Evolutionary conservation across 2,888 invertebrate species (phyloP).

Genomic region (Aphodius sticticus): DNA sequence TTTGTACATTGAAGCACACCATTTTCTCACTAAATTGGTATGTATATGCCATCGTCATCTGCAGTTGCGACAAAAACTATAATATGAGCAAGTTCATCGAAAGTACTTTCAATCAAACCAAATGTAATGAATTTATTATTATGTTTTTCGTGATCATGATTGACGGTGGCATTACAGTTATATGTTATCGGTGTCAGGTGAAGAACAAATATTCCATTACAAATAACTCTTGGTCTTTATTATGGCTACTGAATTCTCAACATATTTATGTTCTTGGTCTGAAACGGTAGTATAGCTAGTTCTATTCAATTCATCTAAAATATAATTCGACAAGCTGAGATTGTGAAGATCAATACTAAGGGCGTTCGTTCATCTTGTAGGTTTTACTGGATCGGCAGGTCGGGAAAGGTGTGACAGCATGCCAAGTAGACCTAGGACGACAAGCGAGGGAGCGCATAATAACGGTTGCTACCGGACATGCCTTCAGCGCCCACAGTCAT

Average conservation of each 20-base stretch:
- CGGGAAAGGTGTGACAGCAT: constrained; percentile 85
- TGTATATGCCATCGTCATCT: neutral
- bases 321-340: neutral
- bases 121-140: too few species aligned
- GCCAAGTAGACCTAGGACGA: constrained; percentile 76
- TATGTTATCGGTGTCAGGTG: neutral
- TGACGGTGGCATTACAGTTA: too few species aligned
- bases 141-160: too few species aligned
- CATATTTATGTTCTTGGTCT: neutral
- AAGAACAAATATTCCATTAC: neutral
- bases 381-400: constrained; percentile 48
- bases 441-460: constrained; percentile 68
- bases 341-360: neutral
- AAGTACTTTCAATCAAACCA: too few species aligned
- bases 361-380: constrained; percentile 31
- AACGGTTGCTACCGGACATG: constrained; percentile 18
- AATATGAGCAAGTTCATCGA: too few species aligned
- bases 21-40: neutral
- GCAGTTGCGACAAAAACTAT: too few species aligned
- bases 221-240: too few species aligned
- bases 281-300: neutral
- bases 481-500: constrained; percentile 50
- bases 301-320: too few species aligned
- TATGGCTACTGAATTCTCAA: neutral
- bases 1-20: neutral